Conservation (phyloP, 2,797 vertebrate genomes). For the Alca torda region DNA sequence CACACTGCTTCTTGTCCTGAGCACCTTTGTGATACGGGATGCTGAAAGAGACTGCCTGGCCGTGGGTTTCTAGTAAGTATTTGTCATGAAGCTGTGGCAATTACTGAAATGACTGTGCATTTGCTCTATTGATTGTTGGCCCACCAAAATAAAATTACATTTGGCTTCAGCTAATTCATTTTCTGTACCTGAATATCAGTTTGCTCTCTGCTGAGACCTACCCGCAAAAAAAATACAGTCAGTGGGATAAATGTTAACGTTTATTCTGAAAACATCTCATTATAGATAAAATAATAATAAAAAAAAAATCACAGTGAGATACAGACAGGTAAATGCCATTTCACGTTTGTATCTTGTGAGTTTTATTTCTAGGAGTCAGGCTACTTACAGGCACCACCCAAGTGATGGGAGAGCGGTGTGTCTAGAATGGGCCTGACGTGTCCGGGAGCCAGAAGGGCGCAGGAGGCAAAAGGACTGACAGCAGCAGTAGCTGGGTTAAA, state of each 20-base stretch:
- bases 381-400: not conserved
- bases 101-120: constrained; percentile 52
- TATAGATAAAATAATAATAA: not conserved
- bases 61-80: not conserved
- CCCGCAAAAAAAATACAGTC: not conserved
- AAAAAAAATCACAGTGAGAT: not conserved
- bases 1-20: not conserved
- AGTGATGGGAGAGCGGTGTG: not conserved
- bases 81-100: constrained; percentile 26
- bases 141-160: constrained; percentile 54
- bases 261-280: constrained; percentile 18
- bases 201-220: constrained; percentile 26
- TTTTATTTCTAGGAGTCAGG: not conserved
- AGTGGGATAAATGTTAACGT: not conserved
- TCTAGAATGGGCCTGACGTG: not conserved
- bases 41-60: not conserved
- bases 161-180: constrained; percentile 58
- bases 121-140: constrained; percentile 43
- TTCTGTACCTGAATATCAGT: constrained; percentile 24
- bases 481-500: not conserved
- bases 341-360: not conserved
- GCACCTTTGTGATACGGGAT: not conserved
- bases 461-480: not conserved
- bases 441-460: not conserved
- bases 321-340: constrained; percentile 4